Percentiles rank a stretch among this genome's conserved stretches.
phyloP scores from a whole-genome alignment of 2,888 invertebrate species.

The Calephelis perditalis region DNA sequence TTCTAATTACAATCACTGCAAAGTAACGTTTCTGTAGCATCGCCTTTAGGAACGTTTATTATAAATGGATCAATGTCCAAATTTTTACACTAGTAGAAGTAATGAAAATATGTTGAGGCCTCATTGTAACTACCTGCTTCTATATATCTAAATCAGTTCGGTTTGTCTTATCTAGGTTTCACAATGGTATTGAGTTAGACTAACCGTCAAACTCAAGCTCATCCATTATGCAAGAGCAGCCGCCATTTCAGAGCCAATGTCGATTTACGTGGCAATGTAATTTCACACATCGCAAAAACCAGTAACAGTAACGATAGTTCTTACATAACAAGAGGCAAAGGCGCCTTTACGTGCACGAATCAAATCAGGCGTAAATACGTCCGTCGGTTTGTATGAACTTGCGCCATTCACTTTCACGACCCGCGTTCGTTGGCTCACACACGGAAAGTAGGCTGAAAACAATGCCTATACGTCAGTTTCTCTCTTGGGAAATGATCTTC shows the following conservation, averaged over 20 bases:
- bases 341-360: slow-evolving; percentile 53
- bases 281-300: slow-evolving; percentile 8
- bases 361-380: slow-evolving; percentile 61
- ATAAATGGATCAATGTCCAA: no score
- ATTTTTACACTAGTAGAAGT: no score
- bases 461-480: slow-evolving; percentile 62
- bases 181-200: no score
- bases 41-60: no score
- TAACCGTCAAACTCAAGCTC: no score
- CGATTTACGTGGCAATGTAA: slow-evolving; percentile 3
- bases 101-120: no score
- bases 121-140: no score
- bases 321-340: slow-evolving; percentile 15
- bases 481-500: slow-evolving; percentile 63
- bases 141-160: no score
- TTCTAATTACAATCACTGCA: no score
- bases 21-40: no score
- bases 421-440: slow-evolving; percentile 42
- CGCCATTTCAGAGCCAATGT: slow-evolving; percentile 2
- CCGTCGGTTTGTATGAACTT: slow-evolving; percentile 47
- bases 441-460: slow-evolving; percentile 71
- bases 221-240: no score
- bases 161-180: no score
- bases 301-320: slow-evolving; percentile 5
- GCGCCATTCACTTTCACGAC: slow-evolving; percentile 73